Evolutionary conservation across 2,797 vertebrate species (phyloP).

Genomic region (Hybognathus amarus): DNA sequence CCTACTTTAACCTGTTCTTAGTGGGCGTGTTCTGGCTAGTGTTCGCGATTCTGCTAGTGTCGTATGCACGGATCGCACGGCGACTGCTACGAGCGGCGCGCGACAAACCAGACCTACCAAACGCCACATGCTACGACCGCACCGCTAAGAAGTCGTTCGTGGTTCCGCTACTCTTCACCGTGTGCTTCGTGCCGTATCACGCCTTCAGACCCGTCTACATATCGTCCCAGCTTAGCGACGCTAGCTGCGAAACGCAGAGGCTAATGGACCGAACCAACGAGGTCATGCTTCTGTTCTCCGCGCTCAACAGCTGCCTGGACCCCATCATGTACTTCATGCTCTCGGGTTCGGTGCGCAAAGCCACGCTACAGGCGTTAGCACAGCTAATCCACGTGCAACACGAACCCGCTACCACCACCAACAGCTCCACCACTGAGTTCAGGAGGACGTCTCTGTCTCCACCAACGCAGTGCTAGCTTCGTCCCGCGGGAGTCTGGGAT

Average conservation of each 20-base stretch:
- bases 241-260: conserved; percentile 73
- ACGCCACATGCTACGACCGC: conserved; percentile 77
- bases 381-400: conserved; percentile 59
- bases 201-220: conserved; percentile 84
- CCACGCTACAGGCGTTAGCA: conserved; percentile 76
- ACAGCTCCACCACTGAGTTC: conserved; percentile 64
- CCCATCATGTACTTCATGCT: conserved; percentile 93
- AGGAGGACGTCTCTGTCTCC: conserved; percentile 48
- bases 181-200: conserved; percentile 94
- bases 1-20: conserved; percentile 81
- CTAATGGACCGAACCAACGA: conserved; percentile 85
- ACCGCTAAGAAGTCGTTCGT: conserved; percentile 91
- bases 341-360: conserved; percentile 86
- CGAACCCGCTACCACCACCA: conserved; percentile 29
- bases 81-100: conserved; percentile 80
- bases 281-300: conserved; percentile 83
- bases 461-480: background rate
- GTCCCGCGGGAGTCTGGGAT: conserved; percentile 1
- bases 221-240: conserved; percentile 78
- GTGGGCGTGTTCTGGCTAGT: conserved; percentile 86
- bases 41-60: conserved; percentile 83
- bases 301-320: conserved; percentile 92
- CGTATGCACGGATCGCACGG: conserved; percentile 84
- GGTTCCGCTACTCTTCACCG: conserved; percentile 87
- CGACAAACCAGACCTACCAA: conserved; percentile 83